phyloP scores from a whole-genome alignment of 2,888 invertebrate species.

The Drosophila colorata region DNA sequence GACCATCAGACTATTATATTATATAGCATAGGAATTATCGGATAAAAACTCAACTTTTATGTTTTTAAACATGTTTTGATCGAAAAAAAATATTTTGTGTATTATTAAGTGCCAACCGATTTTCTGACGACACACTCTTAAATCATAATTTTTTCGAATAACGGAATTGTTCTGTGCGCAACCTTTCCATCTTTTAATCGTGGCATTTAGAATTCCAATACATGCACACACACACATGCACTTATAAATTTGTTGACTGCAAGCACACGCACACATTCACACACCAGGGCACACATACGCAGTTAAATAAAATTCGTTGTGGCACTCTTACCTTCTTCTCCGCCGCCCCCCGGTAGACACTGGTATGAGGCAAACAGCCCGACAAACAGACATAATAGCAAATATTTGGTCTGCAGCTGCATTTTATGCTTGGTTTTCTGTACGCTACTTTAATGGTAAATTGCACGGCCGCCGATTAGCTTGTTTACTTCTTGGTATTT shows the following conservation, averaged over 20 bases:
- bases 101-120: no score
- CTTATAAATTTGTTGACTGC: slow-evolving; percentile 26
- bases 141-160: no score
- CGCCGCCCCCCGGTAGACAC: slow-evolving; percentile 47
- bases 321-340: slow-evolving; percentile 62
- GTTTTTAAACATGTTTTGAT: no score
- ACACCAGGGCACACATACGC: slow-evolving; percentile 13
- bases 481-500: slow-evolving; percentile 50
- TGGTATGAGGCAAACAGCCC: slow-evolving; percentile 73
- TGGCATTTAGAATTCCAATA: slow-evolving; percentile 60
- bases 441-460: slow-evolving; percentile 27
- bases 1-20: no score
- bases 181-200: no score
- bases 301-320: slow-evolving; percentile 44
- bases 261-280: slow-evolving; percentile 10
- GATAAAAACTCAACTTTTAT: no score
- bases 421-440: slow-evolving; percentile 54
- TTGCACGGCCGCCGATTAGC: slow-evolving; percentile 34
- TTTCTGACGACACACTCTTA: no score
- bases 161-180: no score
- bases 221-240: slow-evolving; percentile 20
- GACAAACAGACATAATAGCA: slow-evolving; percentile 76
- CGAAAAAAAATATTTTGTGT: no score
- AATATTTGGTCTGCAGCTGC: slow-evolving; percentile 75
- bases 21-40: no score